Base-by-base conservation (phyloP, 1,140 invertebrate genomes). In the Caerostris extrusa region DNA sequence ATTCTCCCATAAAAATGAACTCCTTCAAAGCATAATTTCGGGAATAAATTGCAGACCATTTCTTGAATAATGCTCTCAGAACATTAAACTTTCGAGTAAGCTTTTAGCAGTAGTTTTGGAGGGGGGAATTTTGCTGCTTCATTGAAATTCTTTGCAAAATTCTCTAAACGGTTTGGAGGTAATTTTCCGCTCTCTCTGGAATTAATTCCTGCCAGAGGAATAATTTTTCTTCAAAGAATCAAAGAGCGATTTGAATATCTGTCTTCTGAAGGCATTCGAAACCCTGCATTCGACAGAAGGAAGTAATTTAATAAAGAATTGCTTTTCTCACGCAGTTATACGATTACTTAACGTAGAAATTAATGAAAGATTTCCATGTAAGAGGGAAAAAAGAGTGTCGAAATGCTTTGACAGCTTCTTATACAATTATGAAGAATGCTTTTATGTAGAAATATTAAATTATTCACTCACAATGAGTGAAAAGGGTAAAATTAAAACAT, bases 1-100 rank as follows among this genome's bases (percentile, higher is more conserved):
- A 50, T 61, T 87, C 10, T 8, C 4, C 7, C 1, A 34, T 50
- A 10, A 64, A 61, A 61, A 87, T 87, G 55, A 19, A 87, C 61
- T 64, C 85, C 55, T 64, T 7, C 58, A 19, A 61, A 61, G 57
- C 56, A 87, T 87, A 87, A 87, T 87, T 50, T 61, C 17, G n/a
- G 56, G 8, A 34, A 87, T 87, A 61, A 61, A 87, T 61, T 61
- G 19, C 57, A 50, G 19, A 4, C 5, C 55, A 8, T 56, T 82
- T 55, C 53, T 34, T 55, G 55, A 82, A 82, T 53, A 82, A 55
- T 82, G 81, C 81, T 7, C 50, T 12, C 3, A 3, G 7, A 17
- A 2, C 34, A n/a, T 14, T 3, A 55, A 56, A 17, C 7, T 82
- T 82, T 82, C 50, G 14, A 56, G 8, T 3, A 10, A 14, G 50